phyloP scores from a whole-genome alignment of 2,113 vertebrate species.

The Hippocampus comes region DNA sequence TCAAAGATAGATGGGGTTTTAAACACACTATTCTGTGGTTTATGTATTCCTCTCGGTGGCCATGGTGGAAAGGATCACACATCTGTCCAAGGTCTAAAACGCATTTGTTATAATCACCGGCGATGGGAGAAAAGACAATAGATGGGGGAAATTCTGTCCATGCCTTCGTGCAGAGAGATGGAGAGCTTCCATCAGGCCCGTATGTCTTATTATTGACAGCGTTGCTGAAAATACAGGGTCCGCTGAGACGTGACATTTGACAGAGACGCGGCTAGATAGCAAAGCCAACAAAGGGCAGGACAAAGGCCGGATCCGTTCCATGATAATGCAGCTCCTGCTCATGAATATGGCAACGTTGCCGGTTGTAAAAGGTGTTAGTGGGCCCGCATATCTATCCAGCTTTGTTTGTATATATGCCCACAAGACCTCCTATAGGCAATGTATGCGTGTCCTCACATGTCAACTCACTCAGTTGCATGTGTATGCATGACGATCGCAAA shows the following conservation, averaged over 20 bases:
- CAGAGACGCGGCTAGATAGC: conserved; percentile 34
- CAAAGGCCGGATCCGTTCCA: conserved; percentile 55
- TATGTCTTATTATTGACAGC: conserved; percentile 71
- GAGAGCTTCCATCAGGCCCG: conserved; percentile 51
- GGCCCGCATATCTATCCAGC: conserved; percentile 13
- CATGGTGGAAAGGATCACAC: neutral
- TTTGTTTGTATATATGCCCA: conserved; percentile 12
- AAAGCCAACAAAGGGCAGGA: conserved; percentile 70
- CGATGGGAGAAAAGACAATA: neutral
- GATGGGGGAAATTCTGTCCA: neutral
- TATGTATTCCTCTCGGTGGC: neutral
- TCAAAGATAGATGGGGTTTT: no score
- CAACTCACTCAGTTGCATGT: conserved; percentile 8
- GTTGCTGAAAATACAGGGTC: conserved; percentile 66
- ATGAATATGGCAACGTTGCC: conserved; percentile 65
- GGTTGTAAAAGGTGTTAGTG: conserved; percentile 8
- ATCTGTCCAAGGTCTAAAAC: neutral
- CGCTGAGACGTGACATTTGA: conserved; percentile 75
- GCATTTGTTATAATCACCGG: conserved; percentile 14
- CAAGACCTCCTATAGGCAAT: neutral
- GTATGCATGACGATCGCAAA: conserved; percentile 9
- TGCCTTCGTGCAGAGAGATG: conserved; percentile 46
- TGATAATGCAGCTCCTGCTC: conserved; percentile 56
- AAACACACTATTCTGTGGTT: no score
- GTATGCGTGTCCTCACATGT: conserved; percentile 10